These are phyloP conservation scores for Turnix velox DNA, from an alignment of 2,113 vertebrate genomes.

Conservation along the genomic window DNA sequence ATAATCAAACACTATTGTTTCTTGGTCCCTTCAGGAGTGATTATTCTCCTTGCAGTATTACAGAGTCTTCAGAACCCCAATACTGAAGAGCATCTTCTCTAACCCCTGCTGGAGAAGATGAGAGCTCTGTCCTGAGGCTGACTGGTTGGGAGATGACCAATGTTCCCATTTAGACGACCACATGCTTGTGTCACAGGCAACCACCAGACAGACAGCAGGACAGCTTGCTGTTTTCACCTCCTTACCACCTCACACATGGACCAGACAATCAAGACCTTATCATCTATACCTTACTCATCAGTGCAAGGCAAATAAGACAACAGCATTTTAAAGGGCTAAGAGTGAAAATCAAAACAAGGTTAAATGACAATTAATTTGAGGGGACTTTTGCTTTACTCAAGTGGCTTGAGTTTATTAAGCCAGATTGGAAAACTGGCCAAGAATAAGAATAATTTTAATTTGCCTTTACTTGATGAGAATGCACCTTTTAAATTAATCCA, in stretches of 20 bases:
- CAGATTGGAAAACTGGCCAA: not conserved
- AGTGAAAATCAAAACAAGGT: not conserved
- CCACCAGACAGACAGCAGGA: not conserved
- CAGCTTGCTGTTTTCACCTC: not conserved
- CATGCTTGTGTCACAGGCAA: not conserved
- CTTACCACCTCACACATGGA: not conserved
- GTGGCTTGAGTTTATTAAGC: not conserved
- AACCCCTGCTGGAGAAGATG: not conserved
- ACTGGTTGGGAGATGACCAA: not conserved
- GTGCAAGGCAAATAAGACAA: not conserved
- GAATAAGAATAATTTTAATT: not conserved
- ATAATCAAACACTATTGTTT: accelerated
- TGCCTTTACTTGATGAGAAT: not conserved
- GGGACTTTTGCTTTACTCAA: not conserved
- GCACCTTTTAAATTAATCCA: not conserved
- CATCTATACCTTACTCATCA: not conserved
- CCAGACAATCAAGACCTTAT: not conserved
- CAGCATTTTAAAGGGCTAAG: not conserved
- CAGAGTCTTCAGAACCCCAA: not conserved
- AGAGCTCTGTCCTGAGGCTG: not conserved
- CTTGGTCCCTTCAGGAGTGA: not conserved
- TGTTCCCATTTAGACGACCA: accelerated
- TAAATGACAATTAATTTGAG: not conserved
- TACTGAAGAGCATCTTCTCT: not conserved
- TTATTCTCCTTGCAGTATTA: not conserved